These are phyloP conservation scores for Orycteropus afer DNA, from an alignment of 2,113 vertebrate genomes.

Conservation along the genomic window DNA sequence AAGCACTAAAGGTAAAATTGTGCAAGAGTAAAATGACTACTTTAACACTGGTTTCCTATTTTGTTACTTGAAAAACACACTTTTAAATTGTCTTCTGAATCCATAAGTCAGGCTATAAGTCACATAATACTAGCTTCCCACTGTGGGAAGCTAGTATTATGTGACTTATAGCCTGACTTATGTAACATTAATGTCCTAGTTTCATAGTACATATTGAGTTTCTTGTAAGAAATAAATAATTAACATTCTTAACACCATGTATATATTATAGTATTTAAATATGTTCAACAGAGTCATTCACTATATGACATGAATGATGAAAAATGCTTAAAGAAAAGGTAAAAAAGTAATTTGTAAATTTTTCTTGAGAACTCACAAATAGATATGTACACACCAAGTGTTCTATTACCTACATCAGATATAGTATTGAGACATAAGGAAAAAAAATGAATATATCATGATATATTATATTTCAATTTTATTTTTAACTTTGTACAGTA, in stretches of 20 bases:
- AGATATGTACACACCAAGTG: neutral
- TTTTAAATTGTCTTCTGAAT: neutral
- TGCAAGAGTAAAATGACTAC: neutral
- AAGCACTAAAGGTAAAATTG: neutral
- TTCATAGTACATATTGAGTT: neutral
- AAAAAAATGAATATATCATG: neutral
- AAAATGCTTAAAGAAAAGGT: neutral
- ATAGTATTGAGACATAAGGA: neutral
- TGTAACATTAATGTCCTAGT: neutral
- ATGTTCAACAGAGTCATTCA: slow-evolving; percentile 17
- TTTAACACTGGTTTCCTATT: neutral
- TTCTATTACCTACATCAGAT: neutral
- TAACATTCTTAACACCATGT: neutral
- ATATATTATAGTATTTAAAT: neutral
- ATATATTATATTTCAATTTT: neutral
- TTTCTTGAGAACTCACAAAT: neutral
- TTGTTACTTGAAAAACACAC: neutral
- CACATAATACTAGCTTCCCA: slow-evolving; percentile 23
- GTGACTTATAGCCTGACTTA: too few species aligned
- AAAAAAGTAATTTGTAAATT: neutral
- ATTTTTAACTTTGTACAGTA: neutral
- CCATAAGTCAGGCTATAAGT: neutral
- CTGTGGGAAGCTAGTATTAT: neutral
- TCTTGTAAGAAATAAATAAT: neutral
- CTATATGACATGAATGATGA: neutral